Evolutionary conservation across 53 echinoderm and acorn worm genomes (phyloP), one percentile per base, ranked within the genome.

Genomic region (Stichopus horrens): DNA sequence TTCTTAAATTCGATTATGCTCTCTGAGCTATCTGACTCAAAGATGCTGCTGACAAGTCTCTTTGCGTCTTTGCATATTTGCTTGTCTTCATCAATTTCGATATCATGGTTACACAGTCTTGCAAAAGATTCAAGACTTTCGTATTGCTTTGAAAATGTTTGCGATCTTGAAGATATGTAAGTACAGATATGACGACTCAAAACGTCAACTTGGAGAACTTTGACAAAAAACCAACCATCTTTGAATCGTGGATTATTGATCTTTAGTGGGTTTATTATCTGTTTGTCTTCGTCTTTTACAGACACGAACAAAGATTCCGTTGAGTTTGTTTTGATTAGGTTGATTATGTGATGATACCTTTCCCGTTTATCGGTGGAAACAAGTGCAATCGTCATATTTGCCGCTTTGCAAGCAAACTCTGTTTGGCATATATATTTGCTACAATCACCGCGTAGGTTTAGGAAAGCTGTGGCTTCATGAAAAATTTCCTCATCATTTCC

Each of bases 361-460:
- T 85, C 65, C 14, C 65, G 85, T 59, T 85, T 85, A 11, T 13
- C 65, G 52, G 85, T 85, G 23, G 85, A 58, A 63, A 85, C 52
- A 22, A 85, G 18, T 18, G 68, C 67, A 67, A 85, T 59, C 7
- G 85, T 85, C 22, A 85, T 13, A 14, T 85, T 21, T 23, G 85
- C 85, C 52, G 85, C 85, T 52, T 67, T 85, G n/a, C 85, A 85
- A 37, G 65, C 68, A 53, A 85, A 85, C 52, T 59, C 52, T 13
- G 85, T 68, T 85, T 85, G 85, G 5, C 10, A 4, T 9, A 5
- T 18, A 68, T 85, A 23, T 13, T 67, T 85, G 9, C 11, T 63
- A 85, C 85, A 85, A 85, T 85, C 85, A 16, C 85, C 85, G 20
- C 85, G 66, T 66, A 85, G 65, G 52, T 85, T 85, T 14, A 85